A percentile compares a stretch with the other conserved stretches of the same genome.
Evolutionary conservation across 2,797 vertebrate genomes (phyloP).

Genomic region (Manis crassicaudata): DNA sequence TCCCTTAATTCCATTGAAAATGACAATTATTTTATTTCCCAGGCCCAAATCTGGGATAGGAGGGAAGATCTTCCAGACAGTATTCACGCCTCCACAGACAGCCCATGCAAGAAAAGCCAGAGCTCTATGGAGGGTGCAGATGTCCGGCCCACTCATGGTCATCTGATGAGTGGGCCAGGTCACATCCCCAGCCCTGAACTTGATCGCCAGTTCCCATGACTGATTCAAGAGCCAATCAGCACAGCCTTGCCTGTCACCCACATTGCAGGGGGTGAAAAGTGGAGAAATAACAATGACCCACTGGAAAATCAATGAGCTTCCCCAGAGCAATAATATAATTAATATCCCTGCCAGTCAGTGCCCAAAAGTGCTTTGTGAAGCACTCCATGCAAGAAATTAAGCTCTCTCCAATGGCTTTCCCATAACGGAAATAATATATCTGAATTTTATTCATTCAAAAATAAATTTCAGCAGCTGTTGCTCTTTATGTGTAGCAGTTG

Average conservation of each 20-base stretch:
- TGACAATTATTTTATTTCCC: not conserved
- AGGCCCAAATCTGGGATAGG: not conserved
- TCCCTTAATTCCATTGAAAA: not conserved
- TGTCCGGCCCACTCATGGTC: rapidly evolving
- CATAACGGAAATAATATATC: constrained; percentile 64
- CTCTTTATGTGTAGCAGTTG: constrained; percentile 45
- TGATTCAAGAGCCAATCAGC: not conserved
- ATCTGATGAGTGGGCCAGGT: not conserved
- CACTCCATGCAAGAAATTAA: constrained; percentile 69
- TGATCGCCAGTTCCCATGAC: not conserved
- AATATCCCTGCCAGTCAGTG: constrained; percentile 68
- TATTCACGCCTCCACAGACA: not conserved
- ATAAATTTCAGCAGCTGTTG: constrained; percentile 10
- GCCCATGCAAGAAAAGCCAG: not conserved
- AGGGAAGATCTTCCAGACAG: not conserved
- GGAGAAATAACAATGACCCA: not conserved
- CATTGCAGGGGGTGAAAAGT: not conserved
- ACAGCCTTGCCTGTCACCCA: not conserved
- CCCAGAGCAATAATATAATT: constrained; percentile 70
- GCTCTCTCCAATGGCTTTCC: constrained; percentile 39
- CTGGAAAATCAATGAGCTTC: constrained; percentile 74
- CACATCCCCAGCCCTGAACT: too few species aligned
- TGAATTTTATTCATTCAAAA: constrained; percentile 68
- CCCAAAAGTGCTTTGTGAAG: constrained; percentile 56
- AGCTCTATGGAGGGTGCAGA: not conserved